phyloP scores from a whole-genome alignment of 2,113 vertebrate species.

The Caloenas nicobarica region DNA sequence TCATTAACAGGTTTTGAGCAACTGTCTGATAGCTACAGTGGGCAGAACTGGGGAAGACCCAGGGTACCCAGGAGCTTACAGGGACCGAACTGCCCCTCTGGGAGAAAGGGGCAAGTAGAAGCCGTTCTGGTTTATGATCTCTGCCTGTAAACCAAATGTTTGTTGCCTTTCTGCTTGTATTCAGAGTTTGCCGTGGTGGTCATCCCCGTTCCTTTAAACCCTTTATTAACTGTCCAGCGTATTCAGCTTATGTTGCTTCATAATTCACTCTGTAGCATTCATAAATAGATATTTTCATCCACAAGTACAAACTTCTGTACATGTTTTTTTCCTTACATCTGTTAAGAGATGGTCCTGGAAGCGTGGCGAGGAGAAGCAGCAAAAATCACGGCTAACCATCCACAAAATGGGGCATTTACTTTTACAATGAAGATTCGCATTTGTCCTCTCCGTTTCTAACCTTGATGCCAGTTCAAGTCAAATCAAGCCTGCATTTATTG shows the following conservation, averaged over 20 bases:
- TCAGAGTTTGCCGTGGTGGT: neutral
- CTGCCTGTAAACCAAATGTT: neutral
- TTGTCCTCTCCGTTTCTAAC: neutral
- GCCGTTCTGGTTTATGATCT: neutral
- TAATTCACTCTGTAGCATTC: neutral
- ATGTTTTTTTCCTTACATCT: neutral
- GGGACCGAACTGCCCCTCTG: neutral
- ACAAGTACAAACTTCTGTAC: neutral
- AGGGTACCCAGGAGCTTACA: neutral
- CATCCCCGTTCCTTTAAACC: neutral
- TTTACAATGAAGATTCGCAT: neutral
- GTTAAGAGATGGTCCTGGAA: neutral
- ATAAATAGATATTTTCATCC: neutral
- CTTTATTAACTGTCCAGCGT: neutral
- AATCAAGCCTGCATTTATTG: slow-evolving; percentile 22
- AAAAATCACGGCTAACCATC: neutral
- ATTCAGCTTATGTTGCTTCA: neutral
- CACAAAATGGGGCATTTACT: neutral
- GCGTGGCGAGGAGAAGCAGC: neutral
- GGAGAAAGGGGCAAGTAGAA: neutral
- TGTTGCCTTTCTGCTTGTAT: neutral
- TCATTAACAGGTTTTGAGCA: neutral
- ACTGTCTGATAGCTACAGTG: neutral
- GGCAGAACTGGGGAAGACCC: neutral
- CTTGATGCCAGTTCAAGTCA: slow-evolving; percentile 51